Percentiles rank a stretch among this genome's conserved stretches.
Evolutionary conservation across 1,140 invertebrate species (phyloP).

Genomic region (Dendrolimus punctatus): DNA sequence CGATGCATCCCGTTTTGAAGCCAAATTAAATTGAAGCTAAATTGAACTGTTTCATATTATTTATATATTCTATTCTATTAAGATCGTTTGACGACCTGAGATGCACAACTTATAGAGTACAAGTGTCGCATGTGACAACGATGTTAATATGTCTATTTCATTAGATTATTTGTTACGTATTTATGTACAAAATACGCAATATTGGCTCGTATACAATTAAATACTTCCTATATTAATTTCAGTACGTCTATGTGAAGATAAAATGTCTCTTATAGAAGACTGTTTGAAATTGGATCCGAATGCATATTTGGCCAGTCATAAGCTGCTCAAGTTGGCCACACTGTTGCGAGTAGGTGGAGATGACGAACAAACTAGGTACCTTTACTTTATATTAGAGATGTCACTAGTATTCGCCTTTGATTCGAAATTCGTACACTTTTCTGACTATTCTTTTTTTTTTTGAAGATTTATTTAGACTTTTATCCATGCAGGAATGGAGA

Average conservation of each 20-base stretch:
- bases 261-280: constrained; percentile 44
- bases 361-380: constrained; percentile 43
- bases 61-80: too few species aligned
- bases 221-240: constrained; percentile 11
- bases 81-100: too few species aligned
- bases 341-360: constrained; percentile 45
- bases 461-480: neutral
- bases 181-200: too few species aligned
- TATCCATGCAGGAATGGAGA: neutral
- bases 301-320: constrained; percentile 46
- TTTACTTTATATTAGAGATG: neutral
- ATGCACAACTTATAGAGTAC: too few species aligned
- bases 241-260: constrained; percentile 57
- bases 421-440: too few species aligned
- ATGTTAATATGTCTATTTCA: too few species aligned
- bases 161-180: neutral
- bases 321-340: constrained; percentile 46
- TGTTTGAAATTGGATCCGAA: constrained; percentile 37
- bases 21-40: too few species aligned
- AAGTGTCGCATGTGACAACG: too few species aligned
- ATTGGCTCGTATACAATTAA: neutral
- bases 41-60: too few species aligned
- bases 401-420: too few species aligned
- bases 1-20: too few species aligned
- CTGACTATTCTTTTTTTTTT: neutral